Evolutionary conservation across 1,140 invertebrate species (phyloP).

Genomic region (Drusus annulatus): DNA sequence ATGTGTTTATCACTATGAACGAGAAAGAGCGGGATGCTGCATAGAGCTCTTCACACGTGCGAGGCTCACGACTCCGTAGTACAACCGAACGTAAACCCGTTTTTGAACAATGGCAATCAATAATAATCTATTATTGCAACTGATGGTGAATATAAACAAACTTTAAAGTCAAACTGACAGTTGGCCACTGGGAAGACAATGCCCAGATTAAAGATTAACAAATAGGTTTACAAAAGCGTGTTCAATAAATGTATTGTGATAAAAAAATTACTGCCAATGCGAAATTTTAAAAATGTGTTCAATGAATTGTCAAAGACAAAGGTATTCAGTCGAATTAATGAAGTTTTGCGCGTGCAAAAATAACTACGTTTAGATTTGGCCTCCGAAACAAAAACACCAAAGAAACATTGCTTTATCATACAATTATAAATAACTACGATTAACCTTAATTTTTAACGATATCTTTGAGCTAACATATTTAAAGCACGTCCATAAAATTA

Average conservation of each 20-base stretch:
- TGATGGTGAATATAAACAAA: too few relatives aligned
- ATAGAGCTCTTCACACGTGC: neutral
- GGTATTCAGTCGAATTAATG: neutral
- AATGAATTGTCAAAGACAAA: neutral
- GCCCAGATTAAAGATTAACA: conserved; percentile 28
- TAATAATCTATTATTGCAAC: too few relatives aligned
- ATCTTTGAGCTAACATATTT: too few relatives aligned
- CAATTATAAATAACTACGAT: too few relatives aligned
- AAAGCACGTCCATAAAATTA: too few relatives aligned
- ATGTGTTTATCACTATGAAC: conserved; percentile 18
- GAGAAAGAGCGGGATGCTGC: conserved; percentile 29
- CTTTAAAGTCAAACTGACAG: too few relatives aligned
- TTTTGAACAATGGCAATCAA: conserved; percentile 38
- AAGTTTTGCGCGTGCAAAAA: neutral
- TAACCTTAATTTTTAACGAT: too few relatives aligned
- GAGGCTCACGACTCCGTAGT: conserved; percentile 36
- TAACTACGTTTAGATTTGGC: conserved; percentile 17
- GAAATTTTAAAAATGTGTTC: conserved; percentile 3
- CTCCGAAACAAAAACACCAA: conserved; percentile 41
- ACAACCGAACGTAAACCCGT: conserved; percentile 45
- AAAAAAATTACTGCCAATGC: neutral
- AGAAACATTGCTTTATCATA: neutral
- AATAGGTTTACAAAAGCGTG: conserved; percentile 13
- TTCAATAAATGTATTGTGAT: conserved; percentile 20
- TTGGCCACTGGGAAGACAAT: neutral